Conservation (phyloP, 2,113 vertebrate species). For the Calonectris borealis region DNA sequence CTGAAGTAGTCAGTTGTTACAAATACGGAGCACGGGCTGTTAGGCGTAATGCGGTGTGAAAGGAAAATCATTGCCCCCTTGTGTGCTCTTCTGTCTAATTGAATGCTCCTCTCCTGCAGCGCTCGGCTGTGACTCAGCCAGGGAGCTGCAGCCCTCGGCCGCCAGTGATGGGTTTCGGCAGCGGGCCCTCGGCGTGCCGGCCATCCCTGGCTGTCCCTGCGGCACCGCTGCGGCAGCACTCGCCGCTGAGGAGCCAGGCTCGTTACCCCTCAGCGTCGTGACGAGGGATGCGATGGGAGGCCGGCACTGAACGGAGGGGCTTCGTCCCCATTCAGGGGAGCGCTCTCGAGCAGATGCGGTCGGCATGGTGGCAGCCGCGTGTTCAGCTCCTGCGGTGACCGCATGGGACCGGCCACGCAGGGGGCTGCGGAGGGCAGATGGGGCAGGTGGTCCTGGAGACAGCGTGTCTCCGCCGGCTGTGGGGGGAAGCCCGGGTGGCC, state of each 20-base stretch:
- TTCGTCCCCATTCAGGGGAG: not conserved
- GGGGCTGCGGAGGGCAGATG: accelerated
- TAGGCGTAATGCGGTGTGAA: slow-evolving; percentile 44
- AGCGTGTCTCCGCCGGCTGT: accelerated
- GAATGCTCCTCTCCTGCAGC: slow-evolving; percentile 27
- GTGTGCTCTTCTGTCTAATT: slow-evolving; percentile 39
- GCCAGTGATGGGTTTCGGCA: not conserved
- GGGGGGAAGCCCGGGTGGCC: not conserved
- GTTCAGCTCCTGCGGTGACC: accelerated
- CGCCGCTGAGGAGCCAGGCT: accelerated
- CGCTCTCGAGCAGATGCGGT: accelerated
- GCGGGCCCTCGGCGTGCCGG: accelerated
- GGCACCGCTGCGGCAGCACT: accelerated
- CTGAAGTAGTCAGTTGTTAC: not conserved
- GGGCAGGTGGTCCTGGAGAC: not conserved
- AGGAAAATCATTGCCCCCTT: slow-evolving; percentile 46
- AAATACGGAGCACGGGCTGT: not conserved
- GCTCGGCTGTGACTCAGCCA: not conserved
- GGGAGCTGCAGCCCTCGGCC: not conserved
- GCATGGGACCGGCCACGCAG: accelerated
- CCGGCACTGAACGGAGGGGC: accelerated
- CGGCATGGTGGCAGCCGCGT: accelerated
- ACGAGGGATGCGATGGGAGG: accelerated
- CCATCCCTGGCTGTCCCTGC: accelerated
- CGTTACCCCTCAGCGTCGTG: accelerated